Conservation (phyloP, 2,888 invertebrate species). For the Lysandra bellargus region DNA sequence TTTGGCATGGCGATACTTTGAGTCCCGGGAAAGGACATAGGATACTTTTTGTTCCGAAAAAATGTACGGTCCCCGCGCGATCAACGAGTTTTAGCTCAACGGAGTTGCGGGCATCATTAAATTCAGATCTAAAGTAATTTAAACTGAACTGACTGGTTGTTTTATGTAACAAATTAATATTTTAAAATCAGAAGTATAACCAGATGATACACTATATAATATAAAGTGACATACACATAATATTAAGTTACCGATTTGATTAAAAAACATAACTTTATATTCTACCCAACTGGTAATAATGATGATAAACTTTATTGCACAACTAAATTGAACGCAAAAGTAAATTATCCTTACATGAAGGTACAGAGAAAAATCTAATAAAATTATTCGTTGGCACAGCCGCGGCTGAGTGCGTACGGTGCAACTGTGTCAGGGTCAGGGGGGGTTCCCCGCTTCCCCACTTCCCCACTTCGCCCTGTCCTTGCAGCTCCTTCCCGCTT, state of each 20-base stretch:
- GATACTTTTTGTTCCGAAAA: no score
- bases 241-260: not conserved
- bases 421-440: conserved; percentile 16
- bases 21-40: no score
- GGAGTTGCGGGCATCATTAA: no score
- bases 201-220: no score
- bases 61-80: no score
- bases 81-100: no score
- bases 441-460: not conserved
- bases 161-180: no score
- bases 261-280: not conserved
- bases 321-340: not conserved
- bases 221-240: no score
- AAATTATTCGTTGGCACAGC: conserved; percentile 18
- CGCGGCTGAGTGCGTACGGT: conserved; percentile 2
- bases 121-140: no score
- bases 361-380: conserved; percentile 11
- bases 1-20: no score
- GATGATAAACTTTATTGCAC: not conserved
- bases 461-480: not conserved
- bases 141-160: no score
- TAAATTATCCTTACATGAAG: not conserved
- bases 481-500: not conserved
- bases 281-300: not conserved
- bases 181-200: no score